Evolutionary conservation across 2,888 invertebrate genomes (phyloP).

Genomic region (Conus canariensis): DNA sequence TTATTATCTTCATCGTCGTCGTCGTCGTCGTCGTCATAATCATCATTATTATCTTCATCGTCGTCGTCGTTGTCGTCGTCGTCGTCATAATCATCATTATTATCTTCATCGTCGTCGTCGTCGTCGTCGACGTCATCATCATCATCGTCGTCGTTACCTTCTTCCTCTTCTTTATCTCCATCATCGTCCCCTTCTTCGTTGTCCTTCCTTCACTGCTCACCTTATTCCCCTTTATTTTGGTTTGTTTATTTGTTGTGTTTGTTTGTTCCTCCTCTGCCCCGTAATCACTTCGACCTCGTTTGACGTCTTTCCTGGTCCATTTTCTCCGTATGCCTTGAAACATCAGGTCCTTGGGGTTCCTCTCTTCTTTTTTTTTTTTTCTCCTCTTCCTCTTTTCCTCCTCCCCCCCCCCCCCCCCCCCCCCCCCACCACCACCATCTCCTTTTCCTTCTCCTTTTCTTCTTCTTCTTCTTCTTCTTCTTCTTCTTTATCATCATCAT

Average conservation of each 20-base stretch:
- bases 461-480: not conserved
- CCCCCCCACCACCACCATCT: too few species aligned
- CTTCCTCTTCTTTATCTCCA: constrained; percentile 6
- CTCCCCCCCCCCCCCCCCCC: too few species aligned
- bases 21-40: not conserved
- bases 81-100: too few species aligned
- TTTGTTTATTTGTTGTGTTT: too few species aligned
- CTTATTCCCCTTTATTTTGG: not conserved
- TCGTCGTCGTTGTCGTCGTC: too few species aligned
- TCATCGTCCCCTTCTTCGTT: constrained; percentile 20
- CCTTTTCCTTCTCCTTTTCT: not conserved
- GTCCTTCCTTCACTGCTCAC: constrained; percentile 26
- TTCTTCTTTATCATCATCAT: not conserved
- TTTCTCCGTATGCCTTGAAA: not conserved
- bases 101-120: too few species aligned
- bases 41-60: too few species aligned
- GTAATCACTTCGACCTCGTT: too few species aligned
- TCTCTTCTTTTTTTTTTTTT: not conserved
- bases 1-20: too few species aligned
- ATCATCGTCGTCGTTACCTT: too few species aligned
- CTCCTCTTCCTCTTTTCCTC: not conserved
- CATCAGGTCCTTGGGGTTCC: not conserved
- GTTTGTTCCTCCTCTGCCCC: not conserved
- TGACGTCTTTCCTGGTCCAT: too few species aligned
- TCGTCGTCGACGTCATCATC: too few species aligned